Conservation (phyloP, 2,888 invertebrate species). For the Archaeoteleia sp. region DNA sequence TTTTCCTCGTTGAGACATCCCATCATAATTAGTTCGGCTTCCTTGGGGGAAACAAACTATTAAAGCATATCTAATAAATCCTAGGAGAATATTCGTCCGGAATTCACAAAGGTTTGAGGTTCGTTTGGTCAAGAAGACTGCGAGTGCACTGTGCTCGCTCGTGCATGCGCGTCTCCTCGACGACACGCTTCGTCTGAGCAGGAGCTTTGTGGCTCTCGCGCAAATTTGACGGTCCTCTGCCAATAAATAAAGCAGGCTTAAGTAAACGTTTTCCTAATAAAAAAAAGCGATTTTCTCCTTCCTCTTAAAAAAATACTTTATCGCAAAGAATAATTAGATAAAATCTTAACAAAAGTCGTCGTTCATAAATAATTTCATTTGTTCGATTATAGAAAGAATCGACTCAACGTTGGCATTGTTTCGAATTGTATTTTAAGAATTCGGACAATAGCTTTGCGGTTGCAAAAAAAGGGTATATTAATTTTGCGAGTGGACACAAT, state of each 20-base stretch:
- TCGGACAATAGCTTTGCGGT: too few relatives aligned
- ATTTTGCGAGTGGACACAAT: slow-evolving; percentile 1
- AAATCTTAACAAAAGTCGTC: too few relatives aligned
- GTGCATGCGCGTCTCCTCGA: slow-evolving; percentile 37
- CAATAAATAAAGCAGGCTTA: slow-evolving; percentile 10
- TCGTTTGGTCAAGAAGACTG: slow-evolving; percentile 45
- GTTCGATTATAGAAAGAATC: too few relatives aligned
- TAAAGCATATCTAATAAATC: slow-evolving; percentile 57
- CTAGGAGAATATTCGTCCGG: slow-evolving; percentile 46
- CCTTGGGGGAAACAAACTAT: slow-evolving; percentile 52
- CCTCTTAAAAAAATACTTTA: too few relatives aligned
- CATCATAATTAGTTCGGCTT: slow-evolving; percentile 30
- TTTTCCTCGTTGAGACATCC: too few relatives aligned
- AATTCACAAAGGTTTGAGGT: slow-evolving; percentile 44
- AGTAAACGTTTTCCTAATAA: slow-evolving; percentile 4
- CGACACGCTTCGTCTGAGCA: slow-evolving; percentile 27
- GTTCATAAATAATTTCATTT: too few relatives aligned
- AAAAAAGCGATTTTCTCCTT: not conserved
- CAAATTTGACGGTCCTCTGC: slow-evolving; percentile 21
- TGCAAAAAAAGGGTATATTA: too few relatives aligned
- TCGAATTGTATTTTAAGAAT: too few relatives aligned
- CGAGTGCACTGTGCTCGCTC: slow-evolving; percentile 34
- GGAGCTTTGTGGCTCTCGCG: slow-evolving; percentile 15
- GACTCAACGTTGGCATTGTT: too few relatives aligned
- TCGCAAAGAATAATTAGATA: too few relatives aligned